Conservation (phyloP, 2,888 invertebrate genomes). For the Formica aserva region DNA sequence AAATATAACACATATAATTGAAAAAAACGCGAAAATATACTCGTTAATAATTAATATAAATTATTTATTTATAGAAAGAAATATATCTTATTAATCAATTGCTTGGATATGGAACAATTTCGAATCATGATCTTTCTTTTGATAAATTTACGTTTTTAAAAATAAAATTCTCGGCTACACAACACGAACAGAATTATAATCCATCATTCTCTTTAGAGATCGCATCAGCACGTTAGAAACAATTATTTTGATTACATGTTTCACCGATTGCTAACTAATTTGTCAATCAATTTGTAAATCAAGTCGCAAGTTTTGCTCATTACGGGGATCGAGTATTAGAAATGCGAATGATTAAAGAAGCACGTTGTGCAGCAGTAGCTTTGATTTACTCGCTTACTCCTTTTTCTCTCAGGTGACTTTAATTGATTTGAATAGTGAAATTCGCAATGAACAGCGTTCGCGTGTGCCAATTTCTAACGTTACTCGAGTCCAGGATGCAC, state of each 20-base stretch:
- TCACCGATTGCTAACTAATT: slow-evolving; percentile 4
- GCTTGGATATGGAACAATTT: neutral
- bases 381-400: slow-evolving; percentile 44
- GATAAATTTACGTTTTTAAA: neutral
- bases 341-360: slow-evolving; percentile 14
- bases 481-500: slow-evolving; percentile 47
- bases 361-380: slow-evolving; percentile 11
- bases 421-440: slow-evolving; percentile 61
- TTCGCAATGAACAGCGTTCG: slow-evolving; percentile 58
- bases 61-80: neutral
- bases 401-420: slow-evolving; percentile 62
- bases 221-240: neutral
- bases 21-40: neutral
- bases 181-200: neutral
- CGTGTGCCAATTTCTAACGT: slow-evolving; percentile 56
- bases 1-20: neutral
- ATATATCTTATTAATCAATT: neutral
- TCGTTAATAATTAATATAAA: neutral
- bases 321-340: slow-evolving; percentile 28
- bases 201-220: neutral
- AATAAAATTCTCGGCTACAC: neutral
- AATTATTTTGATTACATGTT: slow-evolving; percentile 9
- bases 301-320: slow-evolving; percentile 44
- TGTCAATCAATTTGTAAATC: slow-evolving; percentile 45
- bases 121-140: neutral